Percentiles rank a stretch among this genome's conserved stretches.
Evolutionary conservation across 1,140 invertebrate species (phyloP).

Genomic region (Tetraneura akinire): DNA sequence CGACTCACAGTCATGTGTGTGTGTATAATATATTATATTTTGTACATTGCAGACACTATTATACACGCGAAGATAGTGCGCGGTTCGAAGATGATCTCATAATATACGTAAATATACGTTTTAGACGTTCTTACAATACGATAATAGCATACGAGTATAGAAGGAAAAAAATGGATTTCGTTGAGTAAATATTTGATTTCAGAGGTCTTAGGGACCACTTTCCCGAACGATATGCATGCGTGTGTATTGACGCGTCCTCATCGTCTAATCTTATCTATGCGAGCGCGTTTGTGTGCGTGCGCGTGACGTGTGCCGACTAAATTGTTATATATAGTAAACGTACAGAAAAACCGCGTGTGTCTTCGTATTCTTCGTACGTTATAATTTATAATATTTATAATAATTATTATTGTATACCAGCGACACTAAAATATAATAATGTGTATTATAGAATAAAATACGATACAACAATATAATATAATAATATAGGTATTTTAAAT

Average conservation of each 20-base stretch:
- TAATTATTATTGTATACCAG: too few species aligned
- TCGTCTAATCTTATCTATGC: constrained; percentile 33
- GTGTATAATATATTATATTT: too few species aligned
- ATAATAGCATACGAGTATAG: too few species aligned
- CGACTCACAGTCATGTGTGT: too few species aligned
- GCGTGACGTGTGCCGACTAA: too few species aligned
- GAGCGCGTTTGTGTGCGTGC: neutral
- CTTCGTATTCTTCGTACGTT: too few species aligned
- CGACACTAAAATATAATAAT: too few species aligned
- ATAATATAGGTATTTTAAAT: neutral
- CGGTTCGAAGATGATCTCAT: constrained; percentile 13
- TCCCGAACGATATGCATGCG: constrained; percentile 13
- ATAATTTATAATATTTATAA: too few species aligned
- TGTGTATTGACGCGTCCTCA: constrained; percentile 30
- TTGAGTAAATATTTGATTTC: constrained; percentile 47
- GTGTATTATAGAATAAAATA: neutral
- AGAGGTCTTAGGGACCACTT: constrained; percentile 19
- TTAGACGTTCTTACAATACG: neutral
- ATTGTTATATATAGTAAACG: neutral
- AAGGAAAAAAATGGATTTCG: constrained; percentile 25
- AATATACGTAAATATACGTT: neutral
- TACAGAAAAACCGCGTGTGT: neutral
- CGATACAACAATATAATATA: too few species aligned
- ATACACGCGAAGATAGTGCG: too few species aligned
- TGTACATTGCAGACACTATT: too few species aligned